A percentile compares a stretch with the other conserved stretches of the same genome.
Conservation (phyloP, 2,888 invertebrate species). For the Amiota mariae region DNA sequence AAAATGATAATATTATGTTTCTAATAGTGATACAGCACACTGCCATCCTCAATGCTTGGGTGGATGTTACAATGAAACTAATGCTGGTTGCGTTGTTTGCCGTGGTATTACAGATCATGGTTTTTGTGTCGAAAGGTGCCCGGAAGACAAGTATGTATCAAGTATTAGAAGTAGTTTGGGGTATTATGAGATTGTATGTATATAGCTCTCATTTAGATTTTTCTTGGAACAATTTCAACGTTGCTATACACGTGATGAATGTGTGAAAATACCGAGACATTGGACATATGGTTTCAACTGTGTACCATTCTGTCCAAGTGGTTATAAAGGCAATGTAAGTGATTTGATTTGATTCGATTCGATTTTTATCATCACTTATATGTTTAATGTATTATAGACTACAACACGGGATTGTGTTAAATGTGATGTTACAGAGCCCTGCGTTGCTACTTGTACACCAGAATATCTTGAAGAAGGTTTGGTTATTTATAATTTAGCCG, state of each 20-base stretch:
- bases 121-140: slow-evolving; percentile 79
- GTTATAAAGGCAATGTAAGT: slow-evolving; percentile 48
- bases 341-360: neutral
- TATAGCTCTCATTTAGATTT: slow-evolving; percentile 52
- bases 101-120: slow-evolving; percentile 76
- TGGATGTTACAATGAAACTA: slow-evolving; percentile 78
- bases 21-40: slow-evolving; percentile 46
- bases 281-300: slow-evolving; percentile 48
- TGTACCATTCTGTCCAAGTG: slow-evolving; percentile 58
- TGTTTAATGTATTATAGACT: neutral
- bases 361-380: neutral
- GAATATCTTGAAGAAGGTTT: slow-evolving; percentile 33
- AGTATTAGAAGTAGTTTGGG: slow-evolving; percentile 1
- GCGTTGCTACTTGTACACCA: slow-evolving; percentile 54
- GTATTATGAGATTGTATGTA: slow-evolving; percentile 27
- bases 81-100: slow-evolving; percentile 81
- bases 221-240: slow-evolving; percentile 69
- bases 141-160: slow-evolving; percentile 76
- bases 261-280: slow-evolving; percentile 72
- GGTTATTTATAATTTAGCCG: slow-evolving; percentile 78
- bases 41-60: slow-evolving; percentile 87
- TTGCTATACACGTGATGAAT: slow-evolving; percentile 83
- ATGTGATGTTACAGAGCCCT: slow-evolving; percentile 49
- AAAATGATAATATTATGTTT: neutral
- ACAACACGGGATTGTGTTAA: slow-evolving; percentile 42